phyloP scores from a whole-genome alignment of 2,797 vertebrate genomes.

The Eulemur mongoz region DNA sequence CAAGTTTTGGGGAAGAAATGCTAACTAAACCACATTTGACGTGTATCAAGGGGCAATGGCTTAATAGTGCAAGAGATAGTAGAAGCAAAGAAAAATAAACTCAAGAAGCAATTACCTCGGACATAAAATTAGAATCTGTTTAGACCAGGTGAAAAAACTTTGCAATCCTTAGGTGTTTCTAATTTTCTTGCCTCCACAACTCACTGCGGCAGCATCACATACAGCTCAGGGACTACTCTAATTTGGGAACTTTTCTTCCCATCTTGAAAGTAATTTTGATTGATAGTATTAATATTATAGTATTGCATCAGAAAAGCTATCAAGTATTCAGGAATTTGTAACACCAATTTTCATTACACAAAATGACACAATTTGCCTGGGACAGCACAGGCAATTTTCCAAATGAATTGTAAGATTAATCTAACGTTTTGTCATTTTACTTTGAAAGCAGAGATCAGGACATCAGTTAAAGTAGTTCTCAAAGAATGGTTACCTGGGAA shows the following conservation, averaged over 20 bases:
- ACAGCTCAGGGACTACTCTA: slow-evolving; percentile 44
- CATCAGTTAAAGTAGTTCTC: background rate
- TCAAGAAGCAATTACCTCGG: slow-evolving; percentile 63
- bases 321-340: slow-evolving; percentile 57
- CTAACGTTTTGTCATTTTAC: slow-evolving; percentile 13
- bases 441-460: background rate
- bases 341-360: slow-evolving; percentile 45
- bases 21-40: slow-evolving; percentile 62
- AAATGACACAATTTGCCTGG: slow-evolving; percentile 13
- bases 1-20: slow-evolving; percentile 14
- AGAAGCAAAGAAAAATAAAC: slow-evolving; percentile 63
- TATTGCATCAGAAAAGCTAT: slow-evolving; percentile 49
- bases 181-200: slow-evolving; percentile 63
- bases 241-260: slow-evolving; percentile 1
- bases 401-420: slow-evolving; percentile 26
- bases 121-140: slow-evolving; percentile 71
- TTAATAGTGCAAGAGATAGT: slow-evolving; percentile 60
- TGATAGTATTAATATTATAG: slow-evolving; percentile 68
- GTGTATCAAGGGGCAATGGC: slow-evolving; percentile 42
- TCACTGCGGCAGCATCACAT: background rate
- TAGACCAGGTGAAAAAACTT: slow-evolving; percentile 64
- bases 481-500: background rate
- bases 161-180: slow-evolving; percentile 51
- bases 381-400: slow-evolving; percentile 12
- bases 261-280: slow-evolving; percentile 67